Evolutionary conservation across 2,888 invertebrate genomes (phyloP).

Genomic region (Phorcus lineatus): DNA sequence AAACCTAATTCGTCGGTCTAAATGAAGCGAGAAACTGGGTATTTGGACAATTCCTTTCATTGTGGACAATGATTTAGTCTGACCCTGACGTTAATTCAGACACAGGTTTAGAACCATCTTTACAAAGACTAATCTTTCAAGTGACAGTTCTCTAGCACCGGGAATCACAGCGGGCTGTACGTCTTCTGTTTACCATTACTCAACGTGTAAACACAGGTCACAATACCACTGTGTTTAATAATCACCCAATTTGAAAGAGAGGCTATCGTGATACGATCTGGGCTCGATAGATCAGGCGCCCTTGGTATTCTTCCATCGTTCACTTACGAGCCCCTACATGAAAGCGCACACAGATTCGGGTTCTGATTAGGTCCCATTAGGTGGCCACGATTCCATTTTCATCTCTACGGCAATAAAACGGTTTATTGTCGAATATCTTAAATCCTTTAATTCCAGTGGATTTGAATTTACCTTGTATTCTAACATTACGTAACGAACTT

Average conservation of each 20-base stretch:
- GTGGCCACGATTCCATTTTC: too few relatives aligned
- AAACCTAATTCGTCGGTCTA: constrained; percentile 14
- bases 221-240: neutral
- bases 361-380: too few relatives aligned
- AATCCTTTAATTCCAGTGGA: too few relatives aligned
- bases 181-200: neutral
- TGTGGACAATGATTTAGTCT: neutral
- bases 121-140: neutral
- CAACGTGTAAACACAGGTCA: neutral
- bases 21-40: neutral
- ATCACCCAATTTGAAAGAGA: neutral
- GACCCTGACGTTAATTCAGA: neutral
- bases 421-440: too few relatives aligned
- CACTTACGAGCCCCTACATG: too few relatives aligned
- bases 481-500: too few relatives aligned
- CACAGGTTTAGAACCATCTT: neutral
- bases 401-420: too few relatives aligned
- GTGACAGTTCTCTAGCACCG: neutral
- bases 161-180: neutral
- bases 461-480: too few relatives aligned
- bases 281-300: too few relatives aligned
- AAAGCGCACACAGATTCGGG: too few relatives aligned
- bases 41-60: neutral
- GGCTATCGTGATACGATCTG: neutral
- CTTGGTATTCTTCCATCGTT: too few relatives aligned